Percentiles rank a stretch among this genome's conserved stretches.
These are phyloP conservation scores for Enteromius anoplus DNA, from an alignment of 2,797 vertebrate species.

Conservation along the genomic window DNA sequence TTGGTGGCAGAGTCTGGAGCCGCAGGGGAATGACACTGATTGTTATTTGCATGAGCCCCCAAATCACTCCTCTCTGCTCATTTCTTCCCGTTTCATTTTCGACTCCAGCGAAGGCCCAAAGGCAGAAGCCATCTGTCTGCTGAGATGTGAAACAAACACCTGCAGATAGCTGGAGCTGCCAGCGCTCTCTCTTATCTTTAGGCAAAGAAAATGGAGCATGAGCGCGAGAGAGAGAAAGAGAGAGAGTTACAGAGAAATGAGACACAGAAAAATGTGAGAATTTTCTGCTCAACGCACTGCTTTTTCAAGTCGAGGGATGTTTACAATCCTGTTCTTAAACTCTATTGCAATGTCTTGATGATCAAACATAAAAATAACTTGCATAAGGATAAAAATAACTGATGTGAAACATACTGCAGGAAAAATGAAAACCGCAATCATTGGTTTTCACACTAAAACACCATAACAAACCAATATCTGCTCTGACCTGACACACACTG, in stretches of 20 bases:
- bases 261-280: constrained; percentile 40
- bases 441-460: not conserved
- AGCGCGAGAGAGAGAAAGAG: not conserved
- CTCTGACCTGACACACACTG: not conserved
- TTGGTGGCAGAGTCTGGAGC: constrained; percentile 1
- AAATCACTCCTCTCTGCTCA: not conserved
- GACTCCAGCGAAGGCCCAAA: constrained; percentile 26
- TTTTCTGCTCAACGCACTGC: not conserved
- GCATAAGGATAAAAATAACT: constrained; percentile 9
- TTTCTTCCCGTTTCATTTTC: constrained; percentile 20
- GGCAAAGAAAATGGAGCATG: not conserved
- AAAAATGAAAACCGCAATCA: constrained; percentile 14
- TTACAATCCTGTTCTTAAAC: constrained; percentile 12
- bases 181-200: constrained; percentile 41
- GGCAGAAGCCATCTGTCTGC: constrained; percentile 52
- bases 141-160: constrained; percentile 47
- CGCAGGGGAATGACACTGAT: constrained; percentile 22
- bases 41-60: constrained; percentile 19
- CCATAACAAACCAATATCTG: not conserved
- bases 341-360: not conserved
- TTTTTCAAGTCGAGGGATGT: constrained; percentile 21
- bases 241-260: not conserved
- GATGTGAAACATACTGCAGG: not conserved
- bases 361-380: not conserved
- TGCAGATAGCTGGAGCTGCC: constrained; percentile 36